Percentiles rank a stretch among this genome's conserved stretches.
These are phyloP conservation scores for Slavum lentiscoides DNA, from an alignment of 2,888 invertebrate species.

Conservation along the genomic window DNA sequence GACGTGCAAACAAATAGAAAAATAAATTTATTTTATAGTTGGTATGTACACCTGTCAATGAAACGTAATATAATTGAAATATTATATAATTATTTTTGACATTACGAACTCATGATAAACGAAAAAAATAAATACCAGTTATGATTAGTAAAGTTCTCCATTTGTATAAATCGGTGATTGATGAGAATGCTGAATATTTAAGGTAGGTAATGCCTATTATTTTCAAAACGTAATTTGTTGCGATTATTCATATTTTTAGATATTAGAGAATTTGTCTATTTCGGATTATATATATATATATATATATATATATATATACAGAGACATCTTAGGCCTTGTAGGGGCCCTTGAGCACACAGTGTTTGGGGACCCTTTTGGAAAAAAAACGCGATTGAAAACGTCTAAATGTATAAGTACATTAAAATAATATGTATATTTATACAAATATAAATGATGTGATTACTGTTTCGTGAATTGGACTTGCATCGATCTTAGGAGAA, in stretches of 20 bases:
- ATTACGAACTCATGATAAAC: neutral
- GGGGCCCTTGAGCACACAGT: no score
- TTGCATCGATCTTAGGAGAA: no score
- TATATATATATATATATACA: neutral
- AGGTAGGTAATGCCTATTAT: slow-evolving; percentile 18
- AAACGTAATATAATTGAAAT: neutral
- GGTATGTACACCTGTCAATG: no score
- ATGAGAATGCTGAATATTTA: neutral
- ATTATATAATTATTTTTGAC: no score
- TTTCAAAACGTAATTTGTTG: slow-evolving; percentile 9
- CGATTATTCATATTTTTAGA: neutral
- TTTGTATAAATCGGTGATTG: neutral
- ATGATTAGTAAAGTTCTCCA: neutral
- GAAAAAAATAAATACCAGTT: no score
- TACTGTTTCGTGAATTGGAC: no score
- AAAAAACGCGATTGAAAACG: no score
- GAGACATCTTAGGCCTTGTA: no score
- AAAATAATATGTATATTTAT: no score
- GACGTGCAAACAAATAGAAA: neutral
- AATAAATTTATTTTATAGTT: neutral
- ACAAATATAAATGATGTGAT: no score
- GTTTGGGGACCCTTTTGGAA: no score
- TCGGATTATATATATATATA: neutral
- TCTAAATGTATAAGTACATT: no score
- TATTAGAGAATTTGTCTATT: slow-evolving; percentile 5